Evolutionary conservation across 2,888 invertebrate species (phyloP).

Genomic region (Monoplex corrugatus): DNA sequence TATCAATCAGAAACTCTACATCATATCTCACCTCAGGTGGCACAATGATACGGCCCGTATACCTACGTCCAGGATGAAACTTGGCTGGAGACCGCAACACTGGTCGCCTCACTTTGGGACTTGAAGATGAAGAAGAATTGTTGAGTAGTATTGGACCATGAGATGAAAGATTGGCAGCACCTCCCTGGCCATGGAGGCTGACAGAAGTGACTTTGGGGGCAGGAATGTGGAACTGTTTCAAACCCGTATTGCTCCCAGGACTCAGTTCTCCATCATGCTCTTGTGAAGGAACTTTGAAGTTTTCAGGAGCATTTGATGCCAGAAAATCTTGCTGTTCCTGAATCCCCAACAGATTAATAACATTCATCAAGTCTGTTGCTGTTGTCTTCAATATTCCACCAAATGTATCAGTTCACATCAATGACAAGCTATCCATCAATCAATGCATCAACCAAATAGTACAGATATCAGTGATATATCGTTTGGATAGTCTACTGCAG

Average conservation of each 20-base stretch:
- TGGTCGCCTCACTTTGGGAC: constrained; percentile 63
- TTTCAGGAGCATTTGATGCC: constrained; percentile 57
- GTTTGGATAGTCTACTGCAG: too few relatives aligned
- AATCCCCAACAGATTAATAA: neutral
- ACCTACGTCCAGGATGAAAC: constrained; percentile 36
- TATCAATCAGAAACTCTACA: neutral
- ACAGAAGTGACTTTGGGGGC: constrained; percentile 40
- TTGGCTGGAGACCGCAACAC: constrained; percentile 68
- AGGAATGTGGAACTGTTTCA: constrained; percentile 36
- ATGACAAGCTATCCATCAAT: neutral
- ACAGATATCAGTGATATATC: too few relatives aligned
- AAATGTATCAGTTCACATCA: too few relatives aligned
- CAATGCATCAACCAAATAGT: neutral
- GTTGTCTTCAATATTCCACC: too few relatives aligned
- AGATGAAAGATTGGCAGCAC: neutral
- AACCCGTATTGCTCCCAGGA: constrained; percentile 32
- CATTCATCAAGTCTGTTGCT: neutral
- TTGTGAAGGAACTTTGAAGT: constrained; percentile 54
- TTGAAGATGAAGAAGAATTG: constrained; percentile 62
- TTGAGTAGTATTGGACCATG: constrained; percentile 54
- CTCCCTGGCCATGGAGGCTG: neutral
- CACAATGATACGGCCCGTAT: constrained; percentile 38
- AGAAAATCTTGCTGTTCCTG: constrained; percentile 61
- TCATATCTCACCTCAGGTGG: constrained; percentile 56
- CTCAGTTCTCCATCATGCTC: constrained; percentile 50